These are phyloP conservation scores for Drosophila pseudotalamancana DNA, from an alignment of 2,888 invertebrate species.

Conservation along the genomic window DNA sequence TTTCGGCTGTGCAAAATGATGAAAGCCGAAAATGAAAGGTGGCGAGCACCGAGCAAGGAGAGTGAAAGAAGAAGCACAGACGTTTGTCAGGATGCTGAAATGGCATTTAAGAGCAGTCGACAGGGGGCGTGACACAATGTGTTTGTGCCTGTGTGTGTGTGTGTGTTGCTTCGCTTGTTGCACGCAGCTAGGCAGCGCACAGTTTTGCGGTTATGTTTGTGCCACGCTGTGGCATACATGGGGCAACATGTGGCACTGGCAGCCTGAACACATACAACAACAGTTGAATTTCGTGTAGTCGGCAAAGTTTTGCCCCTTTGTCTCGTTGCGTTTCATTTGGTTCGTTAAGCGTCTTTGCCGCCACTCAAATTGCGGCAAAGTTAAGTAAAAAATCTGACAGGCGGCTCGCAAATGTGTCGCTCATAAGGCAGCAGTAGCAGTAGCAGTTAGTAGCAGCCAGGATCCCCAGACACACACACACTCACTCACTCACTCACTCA, in stretches of 20 bases:
- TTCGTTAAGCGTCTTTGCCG: slow-evolving; percentile 45
- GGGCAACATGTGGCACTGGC: slow-evolving; percentile 33
- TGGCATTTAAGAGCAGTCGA: slow-evolving; percentile 31
- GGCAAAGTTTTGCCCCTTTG: slow-evolving; percentile 31
- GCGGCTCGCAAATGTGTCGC: slow-evolving; percentile 36
- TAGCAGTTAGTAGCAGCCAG: no score
- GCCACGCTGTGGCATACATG: slow-evolving; percentile 32
- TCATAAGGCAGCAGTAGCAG: slow-evolving; percentile 36
- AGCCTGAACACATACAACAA: slow-evolving; percentile 1
- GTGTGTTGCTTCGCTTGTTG: slow-evolving; percentile 32
- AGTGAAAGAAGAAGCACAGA: neutral
- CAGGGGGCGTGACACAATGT: neutral
- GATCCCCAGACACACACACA: neutral
- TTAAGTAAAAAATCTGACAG: slow-evolving; percentile 42
- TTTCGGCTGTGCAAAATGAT: slow-evolving; percentile 47
- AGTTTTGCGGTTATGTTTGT: slow-evolving; percentile 36
- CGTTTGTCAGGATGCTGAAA: slow-evolving; percentile 34
- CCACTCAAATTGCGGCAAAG: slow-evolving; percentile 42
- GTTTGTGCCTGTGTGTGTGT: neutral
- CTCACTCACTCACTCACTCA: neutral
- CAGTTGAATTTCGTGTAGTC: slow-evolving; percentile 1
- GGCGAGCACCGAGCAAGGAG: neutral
- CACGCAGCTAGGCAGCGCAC: slow-evolving; percentile 13
- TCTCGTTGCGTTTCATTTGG: slow-evolving; percentile 33
- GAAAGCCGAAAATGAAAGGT: slow-evolving; percentile 32